A percentile compares a stretch with the other conserved stretches of the same genome.
Evolutionary conservation across 2,888 invertebrate genomes (phyloP).

Genomic region (Calliphora vomitoria): DNA sequence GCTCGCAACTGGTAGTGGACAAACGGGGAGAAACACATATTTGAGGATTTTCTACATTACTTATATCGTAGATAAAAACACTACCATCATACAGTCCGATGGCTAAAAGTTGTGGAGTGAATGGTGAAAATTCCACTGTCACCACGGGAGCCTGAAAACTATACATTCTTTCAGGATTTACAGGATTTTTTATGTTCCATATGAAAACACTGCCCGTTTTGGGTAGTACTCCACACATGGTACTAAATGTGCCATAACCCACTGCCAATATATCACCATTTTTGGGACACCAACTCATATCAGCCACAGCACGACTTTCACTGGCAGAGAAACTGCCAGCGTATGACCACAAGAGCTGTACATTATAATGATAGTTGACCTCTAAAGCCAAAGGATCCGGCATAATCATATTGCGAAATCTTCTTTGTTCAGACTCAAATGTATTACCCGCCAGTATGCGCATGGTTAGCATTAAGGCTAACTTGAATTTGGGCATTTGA

Average conservation of each 20-base stretch:
- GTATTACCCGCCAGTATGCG: slow-evolving; percentile 90
- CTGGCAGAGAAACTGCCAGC: slow-evolving; percentile 84
- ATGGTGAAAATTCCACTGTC: slow-evolving; percentile 89
- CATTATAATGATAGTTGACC: slow-evolving; percentile 88
- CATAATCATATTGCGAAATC: slow-evolving; percentile 88
- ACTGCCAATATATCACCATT: slow-evolving; percentile 90
- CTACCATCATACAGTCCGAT: slow-evolving; percentile 91
- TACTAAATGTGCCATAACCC: slow-evolving; percentile 88
- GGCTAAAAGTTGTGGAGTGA: slow-evolving; percentile 89
- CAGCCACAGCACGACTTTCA: slow-evolving; percentile 85
- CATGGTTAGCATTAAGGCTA: slow-evolving; percentile 88
- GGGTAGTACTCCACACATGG: slow-evolving; percentile 82
- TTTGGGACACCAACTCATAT: slow-evolving; percentile 88
- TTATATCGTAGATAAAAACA: slow-evolving; percentile 89
- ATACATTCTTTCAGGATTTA: slow-evolving; percentile 90
- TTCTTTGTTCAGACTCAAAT: slow-evolving; percentile 88
- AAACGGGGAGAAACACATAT: slow-evolving; percentile 86
- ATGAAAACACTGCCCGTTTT: slow-evolving; percentile 88
- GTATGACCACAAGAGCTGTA: slow-evolving; percentile 89
- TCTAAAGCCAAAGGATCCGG: slow-evolving; percentile 88
- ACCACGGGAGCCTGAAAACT: slow-evolving; percentile 88
- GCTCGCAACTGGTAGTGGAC: slow-evolving; percentile 88
- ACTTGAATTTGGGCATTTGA: slow-evolving; percentile 85
- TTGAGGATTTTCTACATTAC: slow-evolving; percentile 85
- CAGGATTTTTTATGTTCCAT: slow-evolving; percentile 93